Conservation (phyloP, 30 jellyfish, hydroid and myxozoan genomes). For the Cassiopea xamachana region DNA sequence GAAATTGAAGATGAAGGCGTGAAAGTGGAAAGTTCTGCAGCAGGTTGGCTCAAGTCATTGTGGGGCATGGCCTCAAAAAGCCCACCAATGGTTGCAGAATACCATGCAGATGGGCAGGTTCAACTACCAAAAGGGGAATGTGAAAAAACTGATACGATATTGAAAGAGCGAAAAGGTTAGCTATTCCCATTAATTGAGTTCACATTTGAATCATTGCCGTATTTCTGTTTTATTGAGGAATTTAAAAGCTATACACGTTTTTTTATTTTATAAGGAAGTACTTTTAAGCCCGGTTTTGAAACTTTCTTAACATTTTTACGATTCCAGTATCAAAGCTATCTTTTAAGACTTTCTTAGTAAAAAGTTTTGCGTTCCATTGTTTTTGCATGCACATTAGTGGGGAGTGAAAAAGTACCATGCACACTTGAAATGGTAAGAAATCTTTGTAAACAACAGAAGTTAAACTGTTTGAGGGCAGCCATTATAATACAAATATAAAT, state of each 20-base stretch:
- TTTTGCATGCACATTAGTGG: too few relatives aligned
- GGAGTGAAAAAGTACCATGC: too few relatives aligned
- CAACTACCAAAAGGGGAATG: conserved; percentile 70
- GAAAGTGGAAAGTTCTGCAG: conserved; percentile 44
- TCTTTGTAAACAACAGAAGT: too few relatives aligned
- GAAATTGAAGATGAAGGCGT: conserved; percentile 4
- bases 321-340: too few relatives aligned
- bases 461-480: too few relatives aligned
- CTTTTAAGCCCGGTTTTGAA: too few relatives aligned
- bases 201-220: background rate
- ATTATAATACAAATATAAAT: too few relatives aligned
- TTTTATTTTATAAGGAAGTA: too few relatives aligned
- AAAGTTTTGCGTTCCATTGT: too few relatives aligned
- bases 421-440: too few relatives aligned
- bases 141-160: conserved; percentile 67
- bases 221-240: background rate
- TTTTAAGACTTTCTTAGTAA: too few relatives aligned
- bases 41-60: conserved; percentile 77
- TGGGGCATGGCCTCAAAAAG: conserved; percentile 45
- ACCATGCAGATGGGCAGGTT: conserved; percentile 59
- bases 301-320: too few relatives aligned
- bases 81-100: conserved; percentile 27
- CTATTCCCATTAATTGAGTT: background rate
- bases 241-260: background rate
- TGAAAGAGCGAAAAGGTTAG: conserved; percentile 76